These are phyloP conservation scores for Python bivittatus DNA, from an alignment of 2,113 vertebrate species.

Conservation along the genomic window DNA sequence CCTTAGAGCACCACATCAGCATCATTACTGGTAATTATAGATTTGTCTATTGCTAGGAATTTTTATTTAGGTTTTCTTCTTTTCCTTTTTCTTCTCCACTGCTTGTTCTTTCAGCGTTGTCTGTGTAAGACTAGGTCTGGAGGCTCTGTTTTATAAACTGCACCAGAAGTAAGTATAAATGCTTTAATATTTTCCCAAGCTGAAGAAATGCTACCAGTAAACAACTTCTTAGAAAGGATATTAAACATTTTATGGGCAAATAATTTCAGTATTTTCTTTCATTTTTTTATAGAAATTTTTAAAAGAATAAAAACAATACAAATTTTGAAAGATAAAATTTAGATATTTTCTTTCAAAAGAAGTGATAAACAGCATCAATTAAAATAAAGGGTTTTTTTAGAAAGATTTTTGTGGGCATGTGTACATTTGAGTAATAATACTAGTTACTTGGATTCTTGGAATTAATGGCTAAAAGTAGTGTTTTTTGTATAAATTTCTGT, in stretches of 20 bases:
- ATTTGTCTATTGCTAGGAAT: background rate
- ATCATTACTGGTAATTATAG: background rate
- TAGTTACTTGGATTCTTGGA: background rate
- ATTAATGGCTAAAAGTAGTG: background rate
- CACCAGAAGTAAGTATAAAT: background rate
- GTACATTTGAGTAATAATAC: background rate
- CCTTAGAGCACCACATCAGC: background rate
- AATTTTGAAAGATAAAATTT: background rate
- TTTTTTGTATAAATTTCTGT: background rate
- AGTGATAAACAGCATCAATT: background rate
- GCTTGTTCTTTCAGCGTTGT: background rate
- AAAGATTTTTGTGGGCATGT: background rate
- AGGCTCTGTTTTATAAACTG: background rate
- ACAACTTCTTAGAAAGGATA: background rate
- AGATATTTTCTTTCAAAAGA: background rate
- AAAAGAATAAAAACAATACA: background rate
- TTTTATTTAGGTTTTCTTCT: background rate
- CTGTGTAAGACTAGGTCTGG: background rate
- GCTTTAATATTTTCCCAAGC: background rate
- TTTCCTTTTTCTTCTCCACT: background rate
- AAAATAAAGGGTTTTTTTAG: background rate
- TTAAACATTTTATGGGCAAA: background rate
- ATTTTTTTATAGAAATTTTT: background rate
- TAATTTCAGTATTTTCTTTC: background rate
- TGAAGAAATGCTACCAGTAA: background rate